Evolutionary conservation across 1,140 invertebrate genomes (phyloP).

Genomic region (Macrobrachium rosenbergii): DNA sequence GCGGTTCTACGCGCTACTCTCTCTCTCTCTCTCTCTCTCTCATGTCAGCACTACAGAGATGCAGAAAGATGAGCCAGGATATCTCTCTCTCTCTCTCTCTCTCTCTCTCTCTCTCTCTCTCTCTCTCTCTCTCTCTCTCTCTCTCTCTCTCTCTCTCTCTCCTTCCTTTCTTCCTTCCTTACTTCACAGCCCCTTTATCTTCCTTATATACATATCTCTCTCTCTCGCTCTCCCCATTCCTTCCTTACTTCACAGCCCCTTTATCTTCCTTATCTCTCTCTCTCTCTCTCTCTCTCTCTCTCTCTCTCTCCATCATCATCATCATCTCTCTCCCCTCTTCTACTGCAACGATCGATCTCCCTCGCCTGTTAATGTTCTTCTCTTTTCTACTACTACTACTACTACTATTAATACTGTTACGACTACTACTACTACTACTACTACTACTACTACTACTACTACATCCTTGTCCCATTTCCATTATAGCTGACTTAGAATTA

Average conservation of each 20-base stretch:
- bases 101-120: not conserved
- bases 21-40: slow-evolving; percentile 2
- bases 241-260: not conserved
- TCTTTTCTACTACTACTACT: not conserved
- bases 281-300: not conserved
- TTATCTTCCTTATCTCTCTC: not conserved
- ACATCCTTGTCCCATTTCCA: too few species aligned
- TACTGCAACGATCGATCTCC: not conserved
- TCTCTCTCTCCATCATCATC: not conserved
- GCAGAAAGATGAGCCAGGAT: too few species aligned
- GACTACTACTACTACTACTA: not conserved
- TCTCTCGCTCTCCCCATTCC: not conserved
- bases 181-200: not conserved
- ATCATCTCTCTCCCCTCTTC: not conserved
- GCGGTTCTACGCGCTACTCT: not conserved
- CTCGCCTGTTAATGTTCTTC: not conserved
- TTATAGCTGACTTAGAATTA: too few species aligned
- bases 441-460: not conserved
- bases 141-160: not conserved
- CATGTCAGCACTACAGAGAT: not conserved
- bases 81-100: not conserved
- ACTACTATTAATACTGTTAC: too few species aligned
- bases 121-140: not conserved
- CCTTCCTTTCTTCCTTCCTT: not conserved
- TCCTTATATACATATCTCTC: not conserved